Evolutionary conservation across 1,140 invertebrate genomes (phyloP).

Genomic region (Gonatopus flavifemur): DNA sequence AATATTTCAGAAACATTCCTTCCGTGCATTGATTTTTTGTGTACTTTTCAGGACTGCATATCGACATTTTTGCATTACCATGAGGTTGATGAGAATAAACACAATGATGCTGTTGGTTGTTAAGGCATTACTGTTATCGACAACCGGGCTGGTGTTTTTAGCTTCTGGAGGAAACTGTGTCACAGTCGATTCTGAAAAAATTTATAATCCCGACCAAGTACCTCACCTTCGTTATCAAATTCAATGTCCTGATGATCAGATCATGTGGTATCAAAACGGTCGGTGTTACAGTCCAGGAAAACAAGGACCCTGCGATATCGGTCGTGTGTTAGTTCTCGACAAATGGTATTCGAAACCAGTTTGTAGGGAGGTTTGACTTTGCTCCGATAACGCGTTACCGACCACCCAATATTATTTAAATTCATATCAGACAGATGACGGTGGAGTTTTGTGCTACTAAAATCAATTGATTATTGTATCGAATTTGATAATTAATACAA

Average conservation of each 20-base stretch:
- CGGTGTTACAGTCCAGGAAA: constrained; percentile 33
- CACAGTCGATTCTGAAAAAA: too few relatives aligned
- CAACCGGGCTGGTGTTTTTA: constrained; percentile 8
- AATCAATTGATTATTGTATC: too few relatives aligned
- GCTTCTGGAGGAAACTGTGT: constrained; percentile 6
- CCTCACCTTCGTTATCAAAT: constrained; percentile 22
- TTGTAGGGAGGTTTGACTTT: constrained; percentile 15
- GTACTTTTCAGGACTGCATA: too few relatives aligned
- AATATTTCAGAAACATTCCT: too few relatives aligned
- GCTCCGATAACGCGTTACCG: neutral
- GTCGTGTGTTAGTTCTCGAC: constrained; percentile 24
- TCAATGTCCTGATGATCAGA: constrained; percentile 14
- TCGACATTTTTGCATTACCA: too few relatives aligned
- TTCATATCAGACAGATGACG: too few relatives aligned
- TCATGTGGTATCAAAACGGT: constrained; percentile 26
- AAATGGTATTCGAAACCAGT: constrained; percentile 16
- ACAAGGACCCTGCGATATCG: constrained; percentile 35
- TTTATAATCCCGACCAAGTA: constrained; percentile 34
- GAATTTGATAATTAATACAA: too few relatives aligned
- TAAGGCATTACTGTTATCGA: neutral
- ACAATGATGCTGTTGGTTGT: neutral
- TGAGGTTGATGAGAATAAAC: too few relatives aligned
- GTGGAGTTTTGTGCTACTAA: too few relatives aligned
- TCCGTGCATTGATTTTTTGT: too few relatives aligned
- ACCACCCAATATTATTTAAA: too few relatives aligned